Base-by-base conservation (phyloP, 2,888 invertebrate species). In the Vanessa cardui region DNA sequence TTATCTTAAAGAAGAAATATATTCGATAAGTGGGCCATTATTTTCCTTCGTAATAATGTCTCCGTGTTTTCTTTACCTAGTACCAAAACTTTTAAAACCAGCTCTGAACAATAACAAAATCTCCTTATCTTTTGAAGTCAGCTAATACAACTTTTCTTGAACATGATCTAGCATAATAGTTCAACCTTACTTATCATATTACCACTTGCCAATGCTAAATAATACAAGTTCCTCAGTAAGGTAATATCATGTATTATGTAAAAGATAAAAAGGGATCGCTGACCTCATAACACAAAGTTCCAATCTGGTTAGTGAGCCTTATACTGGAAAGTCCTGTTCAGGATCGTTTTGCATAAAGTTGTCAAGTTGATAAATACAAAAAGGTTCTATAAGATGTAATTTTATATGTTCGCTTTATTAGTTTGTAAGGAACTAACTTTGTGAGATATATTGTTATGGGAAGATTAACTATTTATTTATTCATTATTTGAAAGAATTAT, bases 241-340 rank as follows among this genome's bases (percentile, higher is more conserved):
- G 39, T 56, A 56, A 56, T 56, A 56, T 56, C 39, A 16, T 12
- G 39, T 56, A 56, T 56, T 62, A 62, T 16, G 39, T 50, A 62
- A 62, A 62, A 50, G 20, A 62, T 39, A 47, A 62, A 50, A 31
- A 12, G 61, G 61, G 61, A 62, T 49, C 50, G 20, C 2, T 33
- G 49, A 50, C 61, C 61, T 50, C 6, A 50, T 49, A 39, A 62
- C 50, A 39, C 20, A 39, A n/a, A 39, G 39, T 33, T 39, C 50
- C 47, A 62, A 62, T 62, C 61, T 62, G 61, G 50, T 62, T 62
- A 62, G 50, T 15, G 39, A 54, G 39, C 4, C 39, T 18, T 20
- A 39, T n/a, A 56, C 56, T 18, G 39, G 39, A 18, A 15, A 56
- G 33, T 33, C 56, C 39, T 33, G 56, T 18, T 56, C 56, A n/a